These are phyloP conservation scores for Actinopyga echinites DNA, from an alignment of 53 echinoderm and acorn worm genomes.

Conservation along the genomic window DNA sequence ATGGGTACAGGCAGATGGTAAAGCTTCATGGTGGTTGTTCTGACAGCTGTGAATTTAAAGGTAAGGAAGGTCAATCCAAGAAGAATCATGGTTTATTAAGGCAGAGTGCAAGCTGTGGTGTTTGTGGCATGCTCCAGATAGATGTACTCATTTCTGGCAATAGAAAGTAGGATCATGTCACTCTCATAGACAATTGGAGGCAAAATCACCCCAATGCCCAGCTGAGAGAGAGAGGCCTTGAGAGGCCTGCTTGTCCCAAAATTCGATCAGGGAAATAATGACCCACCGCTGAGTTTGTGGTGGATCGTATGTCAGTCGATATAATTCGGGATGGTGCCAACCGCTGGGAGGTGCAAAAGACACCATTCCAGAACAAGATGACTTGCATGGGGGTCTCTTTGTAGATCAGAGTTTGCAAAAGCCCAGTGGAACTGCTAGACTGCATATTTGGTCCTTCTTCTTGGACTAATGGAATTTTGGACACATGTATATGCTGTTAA, in stretches of 20 bases:
- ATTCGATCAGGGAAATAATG: conserved; percentile 35
- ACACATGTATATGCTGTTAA: too few species aligned
- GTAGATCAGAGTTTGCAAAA: neutral
- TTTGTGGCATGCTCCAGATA: too few species aligned
- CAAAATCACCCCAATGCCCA: neutral
- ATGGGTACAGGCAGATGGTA: too few species aligned
- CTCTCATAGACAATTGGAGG: neutral
- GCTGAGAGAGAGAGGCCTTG: conserved; percentile 18
- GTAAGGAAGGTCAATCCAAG: neutral
- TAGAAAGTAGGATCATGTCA: too few species aligned
- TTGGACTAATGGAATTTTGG: too few species aligned
- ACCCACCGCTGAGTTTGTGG: conserved; percentile 32
- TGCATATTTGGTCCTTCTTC: too few species aligned
- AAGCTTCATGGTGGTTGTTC: too few species aligned
- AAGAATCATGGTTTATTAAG: neutral
- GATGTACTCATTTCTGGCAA: too few species aligned
- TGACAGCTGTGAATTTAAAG: neutral
- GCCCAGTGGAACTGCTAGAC: too few species aligned
- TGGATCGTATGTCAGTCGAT: conserved; percentile 11
- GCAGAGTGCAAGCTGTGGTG: too few species aligned
- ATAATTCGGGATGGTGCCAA: conserved; percentile 2
- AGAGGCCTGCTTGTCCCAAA: conserved; percentile 31
- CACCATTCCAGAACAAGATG: conserved; percentile 32
- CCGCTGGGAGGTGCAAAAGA: conserved; percentile 32
- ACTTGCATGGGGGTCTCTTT: neutral